Evolutionary conservation across 2,797 vertebrate genomes (phyloP).

Genomic region (Crocidura indochinensis): DNA sequence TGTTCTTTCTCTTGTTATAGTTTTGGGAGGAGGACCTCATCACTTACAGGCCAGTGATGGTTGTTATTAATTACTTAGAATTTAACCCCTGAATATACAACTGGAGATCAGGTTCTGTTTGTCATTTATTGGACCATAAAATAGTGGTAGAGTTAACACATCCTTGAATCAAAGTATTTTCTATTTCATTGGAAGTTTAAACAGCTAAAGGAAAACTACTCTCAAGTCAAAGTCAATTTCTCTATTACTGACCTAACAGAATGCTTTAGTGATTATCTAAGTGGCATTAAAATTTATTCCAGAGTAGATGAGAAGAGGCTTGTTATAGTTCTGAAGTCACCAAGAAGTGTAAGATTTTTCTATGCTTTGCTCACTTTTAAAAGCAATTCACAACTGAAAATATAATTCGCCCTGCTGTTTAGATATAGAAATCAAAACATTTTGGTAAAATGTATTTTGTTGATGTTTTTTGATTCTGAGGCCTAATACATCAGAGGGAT

Average conservation of each 20-base stretch:
- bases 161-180: background rate
- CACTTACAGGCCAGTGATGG: no score
- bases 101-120: background rate
- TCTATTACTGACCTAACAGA: background rate
- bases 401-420: background rate
- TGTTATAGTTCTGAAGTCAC: background rate
- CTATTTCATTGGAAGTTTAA: background rate
- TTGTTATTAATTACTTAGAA: background rate
- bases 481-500: no score
- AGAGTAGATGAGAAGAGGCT: background rate
- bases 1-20: no score
- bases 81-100: background rate
- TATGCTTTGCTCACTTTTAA: background rate
- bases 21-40: no score
- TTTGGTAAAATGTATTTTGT: background rate
- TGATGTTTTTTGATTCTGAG: no score
- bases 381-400: background rate
- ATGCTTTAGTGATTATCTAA: background rate
- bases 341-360: background rate
- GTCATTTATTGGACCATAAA: background rate
- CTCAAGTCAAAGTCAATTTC: background rate
- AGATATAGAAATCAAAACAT: background rate
- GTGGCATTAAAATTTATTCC: conserved; percentile 17
- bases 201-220: background rate
- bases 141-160: background rate